These are phyloP conservation scores for Toxostoma redivivum DNA, from an alignment of 2,113 vertebrate genomes.

Conservation along the genomic window DNA sequence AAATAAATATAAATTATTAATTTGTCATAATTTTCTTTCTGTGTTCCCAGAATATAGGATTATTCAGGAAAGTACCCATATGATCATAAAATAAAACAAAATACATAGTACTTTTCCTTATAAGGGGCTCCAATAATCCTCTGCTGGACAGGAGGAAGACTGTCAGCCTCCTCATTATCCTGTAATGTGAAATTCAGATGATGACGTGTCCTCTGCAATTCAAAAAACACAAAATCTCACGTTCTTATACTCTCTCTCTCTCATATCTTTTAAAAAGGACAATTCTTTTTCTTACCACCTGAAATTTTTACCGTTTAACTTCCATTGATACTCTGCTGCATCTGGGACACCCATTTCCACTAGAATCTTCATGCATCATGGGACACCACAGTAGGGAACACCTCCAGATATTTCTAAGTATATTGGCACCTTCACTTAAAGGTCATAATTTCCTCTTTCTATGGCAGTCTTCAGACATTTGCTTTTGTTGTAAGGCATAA, in stretches of 20 bases:
- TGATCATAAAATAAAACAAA: not conserved
- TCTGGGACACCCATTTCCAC: not conserved
- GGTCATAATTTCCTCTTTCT: not conserved
- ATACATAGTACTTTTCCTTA: not conserved
- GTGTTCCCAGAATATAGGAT: not conserved
- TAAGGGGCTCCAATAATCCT: not conserved
- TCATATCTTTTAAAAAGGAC: not conserved
- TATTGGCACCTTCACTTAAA: conserved; percentile 13
- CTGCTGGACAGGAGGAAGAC: not conserved
- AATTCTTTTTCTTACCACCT: not conserved
- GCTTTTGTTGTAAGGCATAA: not conserved
- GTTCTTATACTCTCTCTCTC: not conserved
- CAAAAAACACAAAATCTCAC: not conserved
- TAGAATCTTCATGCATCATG: not conserved
- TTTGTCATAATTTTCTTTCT: not conserved
- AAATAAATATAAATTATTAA: not conserved
- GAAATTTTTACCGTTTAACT: not conserved
- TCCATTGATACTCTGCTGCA: not conserved
- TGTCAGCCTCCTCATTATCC: not conserved
- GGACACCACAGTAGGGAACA: not conserved
- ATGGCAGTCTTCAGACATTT: not conserved
- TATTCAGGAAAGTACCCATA: not conserved
- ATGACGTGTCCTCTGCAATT: not conserved
- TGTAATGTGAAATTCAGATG: not conserved
- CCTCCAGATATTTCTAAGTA: not conserved